Evolutionary conservation across 1,140 invertebrate species (phyloP), one percentile per base, ranked within the genome.

Genomic region (Pogonognathellus flavescens): DNA sequence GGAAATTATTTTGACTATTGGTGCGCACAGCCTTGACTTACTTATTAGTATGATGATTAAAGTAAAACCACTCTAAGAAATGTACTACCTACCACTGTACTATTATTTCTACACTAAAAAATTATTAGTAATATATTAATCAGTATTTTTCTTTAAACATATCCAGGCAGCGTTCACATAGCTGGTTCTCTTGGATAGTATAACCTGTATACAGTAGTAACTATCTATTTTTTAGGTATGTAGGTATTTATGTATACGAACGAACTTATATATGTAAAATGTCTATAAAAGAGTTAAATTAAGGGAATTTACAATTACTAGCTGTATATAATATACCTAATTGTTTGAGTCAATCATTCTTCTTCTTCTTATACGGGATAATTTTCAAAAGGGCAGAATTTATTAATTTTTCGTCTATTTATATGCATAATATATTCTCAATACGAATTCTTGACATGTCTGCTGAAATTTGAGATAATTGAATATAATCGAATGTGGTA

Each of bases 391-490:
- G 70, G 70, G 31, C 8, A n/a, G 18, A 76, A n/a, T 76, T 76
- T 76, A 50, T 14, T 25, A 76, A 49, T 49, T 31, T 76, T 76
- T 76, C 6, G 49, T 41, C 31, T 41, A 76, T 49, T 18, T 49
- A 11, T 49, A 76, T 18, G 41, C 9, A 41, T 41, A 41, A 41
- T 41, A 41, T 41, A 1, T 41, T 41, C 31, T 41, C 31, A 76
- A 76, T n/a, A 31, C 70, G 25, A 49, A 76, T 41, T 76, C 31
- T 49, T 57, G 53, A 49, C 41, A 41, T 76, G 25, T 50, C 70
- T 76, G 70, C 70, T 76, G 70, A 76, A 50, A 76, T 41, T 76
- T 76, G 25, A 50, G 25, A 14, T 76, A 76, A 76, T 76, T 76
- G 31, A 76, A 49, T 76, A n/a, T 41, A 10, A 8, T 50, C 41